Conservation (phyloP, 2,113 vertebrate species). For the Oophaga pumilio region DNA sequence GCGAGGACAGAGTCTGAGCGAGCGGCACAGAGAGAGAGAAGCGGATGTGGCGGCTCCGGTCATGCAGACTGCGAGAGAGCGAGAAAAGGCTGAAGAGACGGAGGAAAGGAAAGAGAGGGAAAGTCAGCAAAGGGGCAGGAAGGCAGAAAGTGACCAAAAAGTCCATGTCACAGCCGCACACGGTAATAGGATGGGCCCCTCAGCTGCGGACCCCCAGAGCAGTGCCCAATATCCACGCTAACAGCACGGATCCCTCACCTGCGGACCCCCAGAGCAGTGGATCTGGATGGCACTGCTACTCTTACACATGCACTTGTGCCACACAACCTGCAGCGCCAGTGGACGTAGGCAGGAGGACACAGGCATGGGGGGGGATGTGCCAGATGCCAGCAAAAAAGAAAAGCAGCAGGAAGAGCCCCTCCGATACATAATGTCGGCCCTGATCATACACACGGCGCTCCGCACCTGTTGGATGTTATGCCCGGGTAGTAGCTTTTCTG, state of each 20-base stretch:
- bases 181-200: too few relatives aligned
- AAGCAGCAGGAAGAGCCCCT: background rate
- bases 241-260: too few relatives aligned
- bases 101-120: background rate
- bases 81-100: background rate
- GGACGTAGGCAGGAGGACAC: background rate
- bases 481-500: constrained; percentile 88
- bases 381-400: background rate
- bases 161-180: too few relatives aligned
- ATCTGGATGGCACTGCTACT: too few relatives aligned
- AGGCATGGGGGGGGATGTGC: background rate
- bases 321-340: too few relatives aligned
- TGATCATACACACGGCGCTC: constrained; percentile 32
- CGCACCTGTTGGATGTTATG: constrained; percentile 89
- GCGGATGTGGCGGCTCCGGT: constrained; percentile 11
- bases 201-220: too few relatives aligned
- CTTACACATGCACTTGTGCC: too few relatives aligned
- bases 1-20: background rate
- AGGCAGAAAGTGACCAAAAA: too few relatives aligned
- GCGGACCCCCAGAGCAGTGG: too few relatives aligned
- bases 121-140: background rate
- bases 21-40: constrained; percentile 27
- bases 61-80: constrained; percentile 20
- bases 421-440: background rate
- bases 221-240: too few relatives aligned